Evolutionary conservation across 1,140 invertebrate genomes (phyloP), one percentile per base, ranked within the genome.

Genomic region (Copidosoma floridanum): DNA sequence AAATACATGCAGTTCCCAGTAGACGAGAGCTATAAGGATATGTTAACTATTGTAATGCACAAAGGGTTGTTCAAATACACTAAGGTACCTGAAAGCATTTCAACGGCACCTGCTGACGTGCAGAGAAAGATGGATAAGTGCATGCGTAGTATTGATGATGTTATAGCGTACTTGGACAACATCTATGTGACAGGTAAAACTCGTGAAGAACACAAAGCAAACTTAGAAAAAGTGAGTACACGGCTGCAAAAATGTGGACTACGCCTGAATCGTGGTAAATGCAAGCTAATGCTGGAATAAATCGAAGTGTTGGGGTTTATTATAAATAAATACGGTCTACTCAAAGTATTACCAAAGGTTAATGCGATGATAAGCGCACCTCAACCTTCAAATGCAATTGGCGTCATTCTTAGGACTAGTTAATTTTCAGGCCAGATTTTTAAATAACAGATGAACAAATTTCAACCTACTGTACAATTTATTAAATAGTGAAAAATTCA

Each of bases 281-380:
- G 62, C 44, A 37, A 64, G 29, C 57, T 66, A 16, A 46, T 64
- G 37, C 7, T 51, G 46, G 29, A 50, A 1, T 43, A 32, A 51
- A 23, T 64, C 24, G 63, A 67, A 27, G 35, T 61, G 27, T 57
- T 74, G n/a, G 75, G 74, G 10, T 68, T 74, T 32, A 54, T 65
- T 50, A 61, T 77, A 16, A 41, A 64, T 18, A 46, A 52, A 20
- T 41, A 65, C 1, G 74, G 71, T 2, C 60, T 77, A n/a, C 18
- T 21, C 14, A 7, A 23, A 23, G 14, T 5, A 10, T 11, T 21
- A 11, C 23, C 23, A 46, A 40, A 40, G 16, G n/a, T 40, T 12
- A 16, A 40, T 40, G 38, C 38, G 14, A 40, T 40, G 38, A n/a
- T 40, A 4, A 40, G 16, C 4, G 38, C 38, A 4, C 38, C 38